Conservation (phyloP, 2,888 invertebrate genomes). For the Ceraclea dissimilis region DNA sequence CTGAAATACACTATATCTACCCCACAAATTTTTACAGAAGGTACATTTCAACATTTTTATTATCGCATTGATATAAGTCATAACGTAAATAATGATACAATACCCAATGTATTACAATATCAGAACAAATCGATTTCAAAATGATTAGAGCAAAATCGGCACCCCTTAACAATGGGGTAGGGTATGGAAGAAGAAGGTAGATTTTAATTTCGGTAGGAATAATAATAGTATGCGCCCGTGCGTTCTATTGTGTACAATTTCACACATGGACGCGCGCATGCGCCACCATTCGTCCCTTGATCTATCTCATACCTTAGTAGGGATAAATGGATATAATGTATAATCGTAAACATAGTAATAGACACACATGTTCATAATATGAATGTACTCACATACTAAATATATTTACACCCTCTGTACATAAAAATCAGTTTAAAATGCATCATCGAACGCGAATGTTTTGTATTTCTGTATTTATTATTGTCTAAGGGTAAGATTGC, state of each 20-base stretch:
- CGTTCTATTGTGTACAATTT: constrained; percentile 21
- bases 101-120: constrained; percentile 2
- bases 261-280: constrained; percentile 20
- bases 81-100: too few species aligned
- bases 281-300: constrained; percentile 9
- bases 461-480: background rate
- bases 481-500: background rate
- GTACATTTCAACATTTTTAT: too few species aligned
- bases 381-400: too few species aligned
- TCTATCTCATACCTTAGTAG: too few species aligned
- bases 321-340: background rate
- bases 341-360: too few species aligned
- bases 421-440: background rate
- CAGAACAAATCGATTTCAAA: constrained; percentile 18
- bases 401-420: background rate
- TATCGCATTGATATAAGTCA: too few species aligned
- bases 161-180: constrained; percentile 5
- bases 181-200: constrained; percentile 11
- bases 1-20: too few species aligned
- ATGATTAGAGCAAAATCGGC: constrained; percentile 13
- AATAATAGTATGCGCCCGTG: constrained; percentile 26
- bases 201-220: constrained; percentile 23
- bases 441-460: background rate
- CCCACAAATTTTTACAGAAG: too few species aligned
- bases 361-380: background rate